Percentiles rank a stretch among this genome's conserved stretches.
Evolutionary conservation across 2,888 invertebrate genomes (phyloP).

Genomic region (Cenopis cana): DNA sequence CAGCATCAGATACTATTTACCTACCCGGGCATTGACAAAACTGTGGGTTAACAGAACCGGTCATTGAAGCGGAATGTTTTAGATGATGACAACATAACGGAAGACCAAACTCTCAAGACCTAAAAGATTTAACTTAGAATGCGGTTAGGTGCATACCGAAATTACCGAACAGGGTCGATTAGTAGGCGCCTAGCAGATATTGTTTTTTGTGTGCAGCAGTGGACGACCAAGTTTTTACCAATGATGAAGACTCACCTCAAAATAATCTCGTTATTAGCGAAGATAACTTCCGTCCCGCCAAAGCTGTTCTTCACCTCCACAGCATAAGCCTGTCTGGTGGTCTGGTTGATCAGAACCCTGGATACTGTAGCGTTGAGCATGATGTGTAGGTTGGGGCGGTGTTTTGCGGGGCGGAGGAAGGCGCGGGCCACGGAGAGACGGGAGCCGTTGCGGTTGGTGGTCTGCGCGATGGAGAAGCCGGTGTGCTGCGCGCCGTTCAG

Average conservation of each 20-base stretch:
- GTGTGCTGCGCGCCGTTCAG: constrained; percentile 92
- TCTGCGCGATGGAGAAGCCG: constrained; percentile 95
- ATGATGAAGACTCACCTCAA: constrained; percentile 71
- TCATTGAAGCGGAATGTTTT: too few species aligned
- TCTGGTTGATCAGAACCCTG: constrained; percentile 90
- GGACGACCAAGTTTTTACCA: not conserved
- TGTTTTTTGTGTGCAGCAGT: not conserved
- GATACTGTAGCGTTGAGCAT: constrained; percentile 93
- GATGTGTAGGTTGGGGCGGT: constrained; percentile 92
- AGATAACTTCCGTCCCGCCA: constrained; percentile 84
- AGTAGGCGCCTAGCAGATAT: not conserved
- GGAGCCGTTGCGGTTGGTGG: constrained; percentile 94
- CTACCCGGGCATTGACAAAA: too few species aligned
- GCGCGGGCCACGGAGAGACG: constrained; percentile 92
- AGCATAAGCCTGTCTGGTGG: constrained; percentile 90
- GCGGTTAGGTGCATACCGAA: too few species aligned
- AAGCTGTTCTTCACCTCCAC: constrained; percentile 88
- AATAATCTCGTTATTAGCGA: constrained; percentile 89
- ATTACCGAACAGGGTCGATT: too few species aligned
- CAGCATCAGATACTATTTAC: too few species aligned
- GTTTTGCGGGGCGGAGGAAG: constrained; percentile 91
- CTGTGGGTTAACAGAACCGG: too few species aligned
- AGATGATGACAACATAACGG: too few species aligned
- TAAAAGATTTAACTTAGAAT: too few species aligned
- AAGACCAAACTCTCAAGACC: too few species aligned